Percentiles rank a stretch among this genome's conserved stretches.
These are phyloP conservation scores for Crypturellus undulatus DNA, from an alignment of 2,113 vertebrate genomes.

Conservation along the genomic window DNA sequence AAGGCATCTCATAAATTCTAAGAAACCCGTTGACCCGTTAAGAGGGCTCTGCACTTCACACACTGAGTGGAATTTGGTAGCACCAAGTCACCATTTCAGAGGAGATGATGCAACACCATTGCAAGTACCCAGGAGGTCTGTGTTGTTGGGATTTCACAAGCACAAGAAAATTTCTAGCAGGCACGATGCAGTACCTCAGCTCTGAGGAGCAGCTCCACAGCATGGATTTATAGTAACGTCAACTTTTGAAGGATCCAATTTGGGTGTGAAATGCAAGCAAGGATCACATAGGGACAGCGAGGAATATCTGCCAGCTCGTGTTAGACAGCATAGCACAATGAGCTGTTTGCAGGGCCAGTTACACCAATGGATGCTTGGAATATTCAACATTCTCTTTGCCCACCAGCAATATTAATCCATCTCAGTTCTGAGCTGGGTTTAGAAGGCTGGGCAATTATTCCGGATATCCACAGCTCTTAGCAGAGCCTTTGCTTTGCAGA, in stretches of 20 bases:
- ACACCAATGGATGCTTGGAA: not conserved
- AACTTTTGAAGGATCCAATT: not conserved
- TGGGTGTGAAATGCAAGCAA: not conserved
- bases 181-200: not conserved
- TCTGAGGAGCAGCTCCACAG: not conserved
- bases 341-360: not conserved
- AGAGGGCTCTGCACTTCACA: not conserved
- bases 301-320: not conserved
- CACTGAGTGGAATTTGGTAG: not conserved
- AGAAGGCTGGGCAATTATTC: not conserved
- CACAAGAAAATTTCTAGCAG: not conserved
- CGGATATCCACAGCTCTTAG: not conserved
- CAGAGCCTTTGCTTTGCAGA: not conserved
- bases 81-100: not conserved
- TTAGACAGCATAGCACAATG: not conserved
- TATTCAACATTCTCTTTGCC: not conserved
- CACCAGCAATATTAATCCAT: not conserved
- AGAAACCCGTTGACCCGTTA: not conserved
- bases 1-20: not conserved
- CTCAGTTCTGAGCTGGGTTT: not conserved
- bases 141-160: not conserved
- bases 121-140: accelerated
- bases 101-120: not conserved
- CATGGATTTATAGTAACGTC: not conserved
- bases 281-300: too few species aligned